These are phyloP conservation scores for Loxodonta africana DNA, from an alignment of 2,113 vertebrate species.

Conservation along the genomic window DNA sequence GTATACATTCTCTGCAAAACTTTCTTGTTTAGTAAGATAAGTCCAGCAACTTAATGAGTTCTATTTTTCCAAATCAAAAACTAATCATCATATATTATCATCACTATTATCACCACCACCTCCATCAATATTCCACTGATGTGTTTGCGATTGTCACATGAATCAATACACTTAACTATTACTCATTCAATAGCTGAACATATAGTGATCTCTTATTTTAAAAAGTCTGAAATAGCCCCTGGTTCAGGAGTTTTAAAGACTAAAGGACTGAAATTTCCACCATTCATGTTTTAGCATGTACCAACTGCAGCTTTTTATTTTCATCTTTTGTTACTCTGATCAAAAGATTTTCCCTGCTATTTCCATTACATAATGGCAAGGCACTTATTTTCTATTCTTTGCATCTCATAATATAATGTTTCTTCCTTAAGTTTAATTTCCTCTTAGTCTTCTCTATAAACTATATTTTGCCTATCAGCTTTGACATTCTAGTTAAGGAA, in stretches of 20 bases:
- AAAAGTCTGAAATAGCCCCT: neutral
- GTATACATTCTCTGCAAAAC: neutral
- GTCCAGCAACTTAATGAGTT: neutral
- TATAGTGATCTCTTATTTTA: neutral
- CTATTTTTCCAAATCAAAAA: constrained; percentile 37
- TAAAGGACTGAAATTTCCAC: neutral
- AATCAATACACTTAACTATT: neutral
- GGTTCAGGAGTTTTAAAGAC: neutral
- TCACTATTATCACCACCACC: neutral
- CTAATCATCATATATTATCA: neutral
- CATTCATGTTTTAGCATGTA: neutral
- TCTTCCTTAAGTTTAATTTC: constrained; percentile 49
- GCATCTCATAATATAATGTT: neutral
- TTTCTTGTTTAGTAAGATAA: neutral
- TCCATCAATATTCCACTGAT: neutral
- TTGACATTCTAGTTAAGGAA: constrained; percentile 55
- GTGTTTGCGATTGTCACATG: neutral
- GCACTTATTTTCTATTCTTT: neutral
- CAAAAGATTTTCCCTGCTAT: neutral
- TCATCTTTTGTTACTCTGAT: constrained; percentile 7
- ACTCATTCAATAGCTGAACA: neutral
- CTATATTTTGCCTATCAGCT: constrained; percentile 54
- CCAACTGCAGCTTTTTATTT: neutral
- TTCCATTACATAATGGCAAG: neutral
- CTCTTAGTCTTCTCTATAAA: constrained; percentile 37